Evolutionary conservation across 92 coral and sea anemone species (phyloP), one percentile per base, ranked within the genome.

Genomic region (Bergia puertoricense): DNA sequence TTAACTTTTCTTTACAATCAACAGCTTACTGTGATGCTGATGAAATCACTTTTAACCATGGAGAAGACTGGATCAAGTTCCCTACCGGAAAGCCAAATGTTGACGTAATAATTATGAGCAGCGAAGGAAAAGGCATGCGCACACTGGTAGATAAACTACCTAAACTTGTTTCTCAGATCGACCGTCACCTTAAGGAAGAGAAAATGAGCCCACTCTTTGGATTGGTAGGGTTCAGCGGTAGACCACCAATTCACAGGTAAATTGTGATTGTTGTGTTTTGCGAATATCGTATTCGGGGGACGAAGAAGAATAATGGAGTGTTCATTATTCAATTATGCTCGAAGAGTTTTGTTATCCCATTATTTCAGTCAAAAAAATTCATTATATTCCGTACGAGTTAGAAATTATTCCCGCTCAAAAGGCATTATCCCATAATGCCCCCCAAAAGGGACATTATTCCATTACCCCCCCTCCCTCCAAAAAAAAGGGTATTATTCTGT

Each of bases 191-290:
- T n/a, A 67, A 74, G 48, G 65, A 44, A 10, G 46, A 78, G 38
- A 8, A 14, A 30, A n/a, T 71, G 80, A 39, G 23, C 36, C 92
- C 94, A 48, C 89, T 82, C 66, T 93, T 91, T 42, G 95, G 94
- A 18, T 72, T 93, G 72, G 95, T 91, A 38, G 95, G 92, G 38
- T 93, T 93, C 85, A 93, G 94, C 74, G 95, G 95, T 48, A 91
- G 89, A 77, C 91, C 92, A 4, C 92, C 91, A 7, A 54, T 86
- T 13, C 92, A 93, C 85, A 91, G 93, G 86, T 82, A 82, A 30
- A 13, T 4, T 5, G 6, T 44, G 6, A 0, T 18, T 82, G 39
- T 30, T 71, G 37, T 30, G 41, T 14, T 6, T 9, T 54, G 59
- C 59, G 2, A 54, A 11, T 13, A 16, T 54, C 15, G 9, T 2